phyloP scores from a whole-genome alignment of 2,113 vertebrate species.

The Eublepharis macularius region DNA sequence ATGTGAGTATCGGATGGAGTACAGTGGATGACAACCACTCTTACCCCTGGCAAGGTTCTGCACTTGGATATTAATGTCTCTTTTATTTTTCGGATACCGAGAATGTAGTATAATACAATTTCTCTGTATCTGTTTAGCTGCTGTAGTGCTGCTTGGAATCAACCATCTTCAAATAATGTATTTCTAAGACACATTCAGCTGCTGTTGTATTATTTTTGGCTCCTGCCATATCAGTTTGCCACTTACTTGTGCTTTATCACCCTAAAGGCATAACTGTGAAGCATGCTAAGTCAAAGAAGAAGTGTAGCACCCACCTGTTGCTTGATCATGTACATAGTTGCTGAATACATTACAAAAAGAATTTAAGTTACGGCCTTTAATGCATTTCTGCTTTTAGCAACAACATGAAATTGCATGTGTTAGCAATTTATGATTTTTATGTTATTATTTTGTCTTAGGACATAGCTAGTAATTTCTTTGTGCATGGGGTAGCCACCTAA shows the following conservation, averaged over 20 bases:
- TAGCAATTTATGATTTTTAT: neutral
- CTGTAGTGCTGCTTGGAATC: neutral
- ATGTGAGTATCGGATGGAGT: slow-evolving; percentile 81
- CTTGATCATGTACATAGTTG: neutral
- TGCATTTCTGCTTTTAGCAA: slow-evolving; percentile 6
- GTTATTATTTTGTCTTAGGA: neutral
- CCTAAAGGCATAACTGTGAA: neutral
- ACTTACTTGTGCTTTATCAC: neutral
- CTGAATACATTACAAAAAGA: neutral
- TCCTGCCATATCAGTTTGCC: neutral
- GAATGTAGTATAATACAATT: neutral
- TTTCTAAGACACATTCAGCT: neutral
- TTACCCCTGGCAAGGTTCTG: neutral
- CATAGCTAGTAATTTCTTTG: neutral
- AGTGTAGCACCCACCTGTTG: neutral
- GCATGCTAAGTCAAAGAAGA: slow-evolving; percentile 5
- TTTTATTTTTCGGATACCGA: neutral
- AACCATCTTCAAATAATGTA: neutral
- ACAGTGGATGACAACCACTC: slow-evolving; percentile 10
- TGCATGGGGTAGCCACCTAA: neutral
- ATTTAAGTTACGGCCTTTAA: slow-evolving; percentile 26
- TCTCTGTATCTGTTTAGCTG: neutral
- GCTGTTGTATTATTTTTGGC: neutral
- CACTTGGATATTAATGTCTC: neutral
- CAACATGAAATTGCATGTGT: neutral